A percentile compares a stretch with the other conserved stretches of the same genome.
Evolutionary conservation across 2,888 invertebrate genomes (phyloP).

Genomic region (Sphaerophoria taeniata): DNA sequence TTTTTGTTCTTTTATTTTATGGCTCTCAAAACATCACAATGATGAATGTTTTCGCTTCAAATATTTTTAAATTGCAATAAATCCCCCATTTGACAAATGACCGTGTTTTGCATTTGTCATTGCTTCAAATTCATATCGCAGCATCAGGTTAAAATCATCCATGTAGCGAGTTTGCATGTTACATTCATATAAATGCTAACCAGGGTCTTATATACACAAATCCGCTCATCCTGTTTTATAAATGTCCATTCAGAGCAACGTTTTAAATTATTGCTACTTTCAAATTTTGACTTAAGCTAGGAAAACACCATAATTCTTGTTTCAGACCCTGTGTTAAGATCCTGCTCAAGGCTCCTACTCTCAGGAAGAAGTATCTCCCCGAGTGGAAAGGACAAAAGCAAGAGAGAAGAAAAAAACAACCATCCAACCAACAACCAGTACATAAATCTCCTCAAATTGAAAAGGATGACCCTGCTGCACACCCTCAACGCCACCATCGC

Average conservation of each 20-base stretch:
- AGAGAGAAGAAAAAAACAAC: too few species aligned
- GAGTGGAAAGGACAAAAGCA: neutral
- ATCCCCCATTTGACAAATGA: constrained; percentile 70
- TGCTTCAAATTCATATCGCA: constrained; percentile 35
- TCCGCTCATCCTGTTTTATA: constrained; percentile 67
- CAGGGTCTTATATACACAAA: constrained; percentile 45
- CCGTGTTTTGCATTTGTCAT: constrained; percentile 59
- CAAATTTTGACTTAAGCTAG: constrained; percentile 71
- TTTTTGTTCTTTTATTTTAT: neutral
- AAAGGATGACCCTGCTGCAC: constrained; percentile 63
- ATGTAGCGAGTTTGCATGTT: neutral
- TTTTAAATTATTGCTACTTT: constrained; percentile 67
- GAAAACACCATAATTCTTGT: constrained; percentile 72
- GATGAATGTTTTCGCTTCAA: constrained; percentile 35
- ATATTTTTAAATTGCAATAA: constrained; percentile 51
- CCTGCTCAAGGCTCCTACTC: constrained; percentile 30
- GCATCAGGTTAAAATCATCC: constrained; percentile 56
- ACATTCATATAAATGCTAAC: neutral
- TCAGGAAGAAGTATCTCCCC: neutral
- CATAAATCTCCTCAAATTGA: constrained; percentile 71
- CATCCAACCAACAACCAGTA: too few species aligned
- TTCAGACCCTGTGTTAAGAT: constrained; percentile 61
- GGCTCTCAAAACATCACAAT: constrained; percentile 7
- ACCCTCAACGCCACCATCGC: neutral
- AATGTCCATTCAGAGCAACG: constrained; percentile 68